phyloP scores from a whole-genome alignment of 1,140 invertebrate genomes.

The Liolophura sinensis region DNA sequence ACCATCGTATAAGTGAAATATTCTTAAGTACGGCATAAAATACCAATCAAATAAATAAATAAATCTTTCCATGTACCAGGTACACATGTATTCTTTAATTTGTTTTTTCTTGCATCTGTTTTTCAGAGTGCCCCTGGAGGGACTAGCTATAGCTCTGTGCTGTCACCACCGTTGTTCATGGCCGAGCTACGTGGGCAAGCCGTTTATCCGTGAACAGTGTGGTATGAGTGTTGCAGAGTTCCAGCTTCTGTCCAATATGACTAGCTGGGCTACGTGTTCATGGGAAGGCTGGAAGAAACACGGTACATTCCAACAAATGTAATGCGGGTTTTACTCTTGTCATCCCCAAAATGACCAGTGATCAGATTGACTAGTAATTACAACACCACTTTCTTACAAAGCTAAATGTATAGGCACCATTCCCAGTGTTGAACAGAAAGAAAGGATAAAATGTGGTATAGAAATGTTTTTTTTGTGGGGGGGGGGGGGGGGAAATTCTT shows the following conservation, averaged over 20 bases:
- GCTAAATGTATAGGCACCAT: neutral
- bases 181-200: conserved; percentile 70
- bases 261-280: conserved; percentile 83
- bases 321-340: neutral
- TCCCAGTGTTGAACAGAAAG: neutral
- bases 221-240: conserved; percentile 71
- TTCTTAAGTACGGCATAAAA: no score
- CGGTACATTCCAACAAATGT: neutral
- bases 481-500: no score
- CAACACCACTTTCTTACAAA: neutral
- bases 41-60: no score
- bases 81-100: no score
- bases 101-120: conserved; percentile 1
- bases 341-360: neutral
- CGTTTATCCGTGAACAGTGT: conserved; percentile 58
- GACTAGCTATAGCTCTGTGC: conserved; percentile 78
- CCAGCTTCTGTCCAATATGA: conserved; percentile 74
- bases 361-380: no score
- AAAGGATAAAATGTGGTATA: no score
- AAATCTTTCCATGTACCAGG: no score
- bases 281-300: conserved; percentile 28
- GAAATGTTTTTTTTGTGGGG: no score
- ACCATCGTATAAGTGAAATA: no score
- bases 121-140: conserved; percentile 47
- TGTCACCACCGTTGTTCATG: conserved; percentile 85